Conservation (phyloP, 2,797 vertebrate genomes). For the Chelonia mydas region DNA sequence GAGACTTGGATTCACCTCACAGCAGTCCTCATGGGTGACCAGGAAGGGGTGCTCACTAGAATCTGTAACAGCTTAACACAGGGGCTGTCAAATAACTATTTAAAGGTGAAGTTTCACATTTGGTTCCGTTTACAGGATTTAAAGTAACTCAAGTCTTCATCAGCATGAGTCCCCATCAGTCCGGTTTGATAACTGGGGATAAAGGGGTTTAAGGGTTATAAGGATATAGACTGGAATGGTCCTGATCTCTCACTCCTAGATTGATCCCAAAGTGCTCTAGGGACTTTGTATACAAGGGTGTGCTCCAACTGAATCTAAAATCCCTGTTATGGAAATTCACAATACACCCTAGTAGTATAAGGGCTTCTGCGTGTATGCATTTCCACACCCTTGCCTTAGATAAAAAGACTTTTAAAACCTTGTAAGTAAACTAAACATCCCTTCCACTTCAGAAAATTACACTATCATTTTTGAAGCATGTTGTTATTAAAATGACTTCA, state of each 20-base stretch:
- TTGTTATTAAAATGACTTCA: background rate
- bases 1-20: background rate
- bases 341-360: background rate
- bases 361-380: background rate
- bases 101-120: background rate
- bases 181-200: no score
- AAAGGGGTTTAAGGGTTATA: background rate
- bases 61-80: background rate
- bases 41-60: background rate
- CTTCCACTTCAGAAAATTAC: background rate
- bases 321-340: background rate
- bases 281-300: background rate
- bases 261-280: background rate
- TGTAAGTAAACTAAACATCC: background rate
- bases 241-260: background rate
- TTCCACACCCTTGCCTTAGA: background rate
- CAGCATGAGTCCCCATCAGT: background rate
- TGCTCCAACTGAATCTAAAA: background rate
- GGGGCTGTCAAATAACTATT: background rate
- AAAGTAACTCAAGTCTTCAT: background rate
- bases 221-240: background rate
- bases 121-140: background rate
- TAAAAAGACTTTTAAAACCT: background rate
- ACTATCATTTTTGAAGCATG: background rate
- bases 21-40: background rate